Conservation (phyloP, 2,113 vertebrate genomes). For the Apeltes quadracus region DNA sequence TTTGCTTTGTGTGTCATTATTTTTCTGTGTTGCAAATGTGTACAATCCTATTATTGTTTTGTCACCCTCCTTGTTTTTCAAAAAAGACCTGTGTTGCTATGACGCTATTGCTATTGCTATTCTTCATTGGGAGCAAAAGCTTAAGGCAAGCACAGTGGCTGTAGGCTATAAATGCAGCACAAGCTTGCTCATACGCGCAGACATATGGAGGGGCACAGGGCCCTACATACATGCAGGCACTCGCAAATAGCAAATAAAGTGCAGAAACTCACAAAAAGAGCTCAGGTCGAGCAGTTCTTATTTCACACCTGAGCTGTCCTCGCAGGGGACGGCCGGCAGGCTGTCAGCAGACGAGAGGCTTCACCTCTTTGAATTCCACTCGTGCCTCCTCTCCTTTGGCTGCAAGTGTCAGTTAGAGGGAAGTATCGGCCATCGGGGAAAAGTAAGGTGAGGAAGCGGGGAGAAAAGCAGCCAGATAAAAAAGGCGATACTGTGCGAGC, state of each 20-base stretch:
- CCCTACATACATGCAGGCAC: background rate
- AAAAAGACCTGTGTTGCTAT: background rate
- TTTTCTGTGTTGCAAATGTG: too few species aligned
- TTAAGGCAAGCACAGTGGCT: background rate
- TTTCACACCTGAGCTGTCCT: constrained; percentile 61
- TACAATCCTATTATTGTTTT: too few species aligned
- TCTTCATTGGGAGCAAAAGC: background rate
- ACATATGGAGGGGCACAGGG: background rate
- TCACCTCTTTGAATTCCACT: constrained; percentile 45
- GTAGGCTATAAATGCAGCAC: background rate
- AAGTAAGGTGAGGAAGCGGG: constrained; percentile 5
- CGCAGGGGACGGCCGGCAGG: constrained; percentile 25
- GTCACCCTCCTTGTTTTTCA: constrained; percentile 3
- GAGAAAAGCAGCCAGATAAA: background rate
- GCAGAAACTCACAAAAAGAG: background rate
- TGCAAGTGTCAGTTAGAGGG: constrained; percentile 23
- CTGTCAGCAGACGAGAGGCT: constrained; percentile 46
- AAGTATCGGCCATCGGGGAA: background rate
- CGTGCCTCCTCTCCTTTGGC: constrained; percentile 18
- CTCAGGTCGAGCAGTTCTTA: constrained; percentile 38
- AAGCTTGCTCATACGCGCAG: background rate
- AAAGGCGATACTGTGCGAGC: background rate
- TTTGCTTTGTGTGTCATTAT: too few species aligned
- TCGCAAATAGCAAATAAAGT: background rate
- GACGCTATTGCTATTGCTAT: too few species aligned